Base-by-base conservation (phyloP, 1,140 invertebrate species). In the Diorhabda sublineata region DNA sequence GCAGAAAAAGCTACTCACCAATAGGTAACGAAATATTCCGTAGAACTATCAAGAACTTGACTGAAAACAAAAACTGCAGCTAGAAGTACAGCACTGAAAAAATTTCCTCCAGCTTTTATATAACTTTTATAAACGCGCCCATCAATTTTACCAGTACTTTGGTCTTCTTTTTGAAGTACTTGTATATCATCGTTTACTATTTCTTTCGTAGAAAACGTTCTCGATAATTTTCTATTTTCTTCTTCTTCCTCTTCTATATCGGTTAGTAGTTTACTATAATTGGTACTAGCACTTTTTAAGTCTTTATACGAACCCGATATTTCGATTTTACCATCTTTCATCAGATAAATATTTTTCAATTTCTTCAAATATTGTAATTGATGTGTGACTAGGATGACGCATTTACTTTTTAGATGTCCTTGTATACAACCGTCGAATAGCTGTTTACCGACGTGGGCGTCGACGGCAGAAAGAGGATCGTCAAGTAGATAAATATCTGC, bases 331-430 rank as follows among this genome's bases (percentile, higher is more conserved):
- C 88, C 89, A 74, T 89, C 85, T 64, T 87, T 85, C 70, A 89
- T 77, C 57, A 84, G 87, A 73, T 87, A 86, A 81, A 86, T 88
- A 78, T 86, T 75, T 75, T 94, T 88, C 3, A 92, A 92, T 61
- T 88, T 85, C 75, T 89, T 89, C 3, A 97, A 82, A 76, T 92
- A 95, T 78, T 96, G 93, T 68, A 96, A 79, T 79, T 96, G 94
- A 82, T 97, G 94, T 2, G 94, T 97, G 4, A 94, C 92, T 43
- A 95, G 82, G 75, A 97, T 87, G 0, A 89, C 82, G 6, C 91
- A 90, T 75, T 93, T 90, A 42, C 86, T 82, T 26, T 86, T 84
- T 69, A 95, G 80, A 76, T 71, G 70, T 47, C 52, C 47, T 45
- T 62, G 56, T 58, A 91, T 85, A 73, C 89, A 91, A n/a, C 89